Evolutionary conservation across 2,888 invertebrate genomes (phyloP).

Genomic region (Urechis unicinctus): DNA sequence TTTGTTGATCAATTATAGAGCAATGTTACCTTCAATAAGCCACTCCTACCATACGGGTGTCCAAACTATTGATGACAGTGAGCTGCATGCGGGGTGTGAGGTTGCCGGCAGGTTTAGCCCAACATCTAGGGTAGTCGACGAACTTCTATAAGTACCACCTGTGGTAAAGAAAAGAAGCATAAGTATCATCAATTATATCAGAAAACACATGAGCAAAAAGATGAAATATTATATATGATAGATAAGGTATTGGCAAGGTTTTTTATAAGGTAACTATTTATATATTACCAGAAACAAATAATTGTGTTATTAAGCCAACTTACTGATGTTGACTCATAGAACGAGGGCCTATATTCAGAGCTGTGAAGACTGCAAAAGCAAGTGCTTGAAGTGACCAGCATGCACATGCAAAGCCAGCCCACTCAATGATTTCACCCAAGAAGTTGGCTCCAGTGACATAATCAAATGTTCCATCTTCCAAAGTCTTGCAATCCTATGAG

Average conservation of each 20-base stretch:
- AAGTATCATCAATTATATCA: not conserved
- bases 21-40: no score
- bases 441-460: slow-evolving; percentile 55
- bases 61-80: no score
- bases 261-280: no score
- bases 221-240: no score
- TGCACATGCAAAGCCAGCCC: slow-evolving; percentile 55
- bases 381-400: slow-evolving; percentile 48
- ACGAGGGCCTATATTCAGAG: slow-evolving; percentile 52
- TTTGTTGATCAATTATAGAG: no score
- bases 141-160: slow-evolving; percentile 53
- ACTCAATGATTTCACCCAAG: slow-evolving; percentile 57
- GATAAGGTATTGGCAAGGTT: no score
- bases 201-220: no score
- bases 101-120: no score
- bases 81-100: no score
- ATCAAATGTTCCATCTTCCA: slow-evolving; percentile 53
- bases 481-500: not conserved
- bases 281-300: no score
- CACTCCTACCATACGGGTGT: no score
- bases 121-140: slow-evolving; percentile 52
- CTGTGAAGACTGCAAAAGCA: slow-evolving; percentile 53
- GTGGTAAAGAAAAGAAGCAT: no score
- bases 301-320: slow-evolving; percentile 8
- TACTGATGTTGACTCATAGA: slow-evolving; percentile 53